Evolutionary conservation across 2,888 invertebrate genomes (phyloP), one percentile per base, ranked within the genome.

Genomic region (Matsumyia berberina): DNA sequence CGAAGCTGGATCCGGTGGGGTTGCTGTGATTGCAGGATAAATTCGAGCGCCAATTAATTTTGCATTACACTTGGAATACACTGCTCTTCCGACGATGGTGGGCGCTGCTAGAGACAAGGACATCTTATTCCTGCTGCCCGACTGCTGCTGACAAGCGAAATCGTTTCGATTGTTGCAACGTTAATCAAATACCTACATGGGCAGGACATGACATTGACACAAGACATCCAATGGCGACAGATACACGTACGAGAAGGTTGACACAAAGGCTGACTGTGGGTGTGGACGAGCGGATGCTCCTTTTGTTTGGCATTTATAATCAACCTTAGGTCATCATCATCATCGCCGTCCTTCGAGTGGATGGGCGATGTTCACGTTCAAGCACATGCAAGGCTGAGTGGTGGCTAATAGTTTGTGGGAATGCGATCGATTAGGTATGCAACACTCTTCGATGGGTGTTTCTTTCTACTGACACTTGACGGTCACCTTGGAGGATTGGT

Each of bases 11-110:
- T 24, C 24, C 9, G 37, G 15, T 24, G 53, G 44, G 51, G 51
- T 37, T 62, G 60, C 60, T 35, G 39, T 69, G 62, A 53, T 67
- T 60, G 74, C 74, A 57, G 37, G 62, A 37, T 31, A 55, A 62
- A 74, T 74, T 24, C 62, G 37, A 77, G 60, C 37, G 11, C 53
- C 77, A 82, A 82, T 77, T 82, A 82, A 82, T 72, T 72, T 72
- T 77, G 77, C 82, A 82, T 82, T 77, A 72, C 72, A 60, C 58
- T 77, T 46, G 77, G 76, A 57, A 76, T 46, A 53, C 15, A 53
- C 51, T 53, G 64, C 17, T 39, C 42, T 70, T 70, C 44, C 44
- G 35, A 7, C 33, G 15, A 33, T 15, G 15, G 9, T 17, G 62
- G n/a, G 9, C 19, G 6, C 12, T 49, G 39, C n/a, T 49, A 6